These are phyloP conservation scores for human (Homo sapiens) DNA, from an alignment of 2,113 vertebrate species.

Conservation along the genomic window GRCh38 chr6:146387001-146387500, in stretches of 20 bases:
- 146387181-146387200: neutral
- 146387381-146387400: neutral
- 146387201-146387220: neutral
- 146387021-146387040: neutral
- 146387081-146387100: neutral
- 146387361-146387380: neutral
- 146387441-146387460: neutral
- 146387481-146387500: slow-evolving; percentile 41
- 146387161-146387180: neutral
- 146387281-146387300: neutral
- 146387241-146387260: neutral
- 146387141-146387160: neutral
- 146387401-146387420: slow-evolving; percentile 24
- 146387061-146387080: neutral
- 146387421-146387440: neutral
- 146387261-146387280: neutral
- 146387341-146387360: neutral
- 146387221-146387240: neutral
- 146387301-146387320: neutral
- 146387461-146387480: neutral
- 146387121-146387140: neutral
- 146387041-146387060: fast-evolving
- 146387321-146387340: neutral
- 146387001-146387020: slow-evolving; percentile 93
- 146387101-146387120: neutral